phyloP scores from a whole-genome alignment of 2,888 invertebrate species.

The Rhaphigaster nebulosa region DNA sequence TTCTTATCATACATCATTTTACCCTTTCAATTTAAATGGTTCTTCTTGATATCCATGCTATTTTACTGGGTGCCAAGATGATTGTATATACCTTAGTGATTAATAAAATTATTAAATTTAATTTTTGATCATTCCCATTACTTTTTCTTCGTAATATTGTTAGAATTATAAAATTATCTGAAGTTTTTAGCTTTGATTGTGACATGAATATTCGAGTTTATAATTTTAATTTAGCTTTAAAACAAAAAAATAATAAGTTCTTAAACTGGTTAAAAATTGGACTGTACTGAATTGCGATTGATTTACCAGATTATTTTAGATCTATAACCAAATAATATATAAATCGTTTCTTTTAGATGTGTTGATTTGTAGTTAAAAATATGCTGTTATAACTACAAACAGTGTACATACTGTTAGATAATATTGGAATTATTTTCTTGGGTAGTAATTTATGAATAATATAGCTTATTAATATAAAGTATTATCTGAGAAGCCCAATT shows the following conservation, averaged over 20 bases:
- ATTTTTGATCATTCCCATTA: not conserved
- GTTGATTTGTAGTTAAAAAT: not conserved
- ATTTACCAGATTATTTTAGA: not conserved
- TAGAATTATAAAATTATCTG: not conserved
- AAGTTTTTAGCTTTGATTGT: not conserved
- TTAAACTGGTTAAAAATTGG: not conserved
- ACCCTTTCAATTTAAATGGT: not conserved
- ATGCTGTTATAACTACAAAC: not conserved
- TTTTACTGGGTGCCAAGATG: not conserved
- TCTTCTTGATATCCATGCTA: not conserved
- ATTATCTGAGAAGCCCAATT: no score
- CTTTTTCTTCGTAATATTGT: not conserved
- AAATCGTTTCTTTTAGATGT: not conserved
- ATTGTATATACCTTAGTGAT: not conserved
- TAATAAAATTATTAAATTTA: not conserved
- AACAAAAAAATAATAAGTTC: not conserved
- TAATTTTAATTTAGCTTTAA: not conserved
- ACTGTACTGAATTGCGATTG: not conserved
- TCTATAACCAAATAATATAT: not conserved
- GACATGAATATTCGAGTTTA: not conserved
- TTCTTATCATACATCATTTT: conserved; percentile 19
- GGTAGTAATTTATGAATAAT: no score
- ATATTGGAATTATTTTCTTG: no score
- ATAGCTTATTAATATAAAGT: no score
- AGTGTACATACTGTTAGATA: no score